These are phyloP conservation scores for Spicauda simplicius DNA, from an alignment of 2,888 invertebrate species.

Conservation along the genomic window DNA sequence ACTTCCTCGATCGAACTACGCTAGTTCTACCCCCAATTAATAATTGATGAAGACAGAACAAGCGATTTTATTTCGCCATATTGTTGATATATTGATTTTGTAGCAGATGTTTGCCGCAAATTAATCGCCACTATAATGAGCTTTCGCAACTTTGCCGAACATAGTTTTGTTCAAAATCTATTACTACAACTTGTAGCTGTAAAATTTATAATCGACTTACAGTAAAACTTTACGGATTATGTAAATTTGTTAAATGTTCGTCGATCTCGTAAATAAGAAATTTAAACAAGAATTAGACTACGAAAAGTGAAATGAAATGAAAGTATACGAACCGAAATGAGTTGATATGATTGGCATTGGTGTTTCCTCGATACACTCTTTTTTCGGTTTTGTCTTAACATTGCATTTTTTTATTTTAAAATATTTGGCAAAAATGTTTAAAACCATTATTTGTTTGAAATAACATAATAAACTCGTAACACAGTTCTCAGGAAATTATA, in stretches of 20 bases:
- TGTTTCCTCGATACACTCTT: too few species aligned
- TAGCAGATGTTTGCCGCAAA: slow-evolving; percentile 16
- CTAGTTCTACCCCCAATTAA: too few species aligned
- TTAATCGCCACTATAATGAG: slow-evolving; percentile 27
- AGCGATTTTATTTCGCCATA: background rate
- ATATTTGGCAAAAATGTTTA: too few species aligned
- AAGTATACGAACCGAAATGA: too few species aligned
- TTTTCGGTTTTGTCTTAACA: too few species aligned
- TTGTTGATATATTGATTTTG: slow-evolving; percentile 12
- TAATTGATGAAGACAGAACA: background rate
- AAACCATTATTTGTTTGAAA: too few species aligned
- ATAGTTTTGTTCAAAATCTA: background rate
- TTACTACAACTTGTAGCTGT: background rate
- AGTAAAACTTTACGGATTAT: background rate
- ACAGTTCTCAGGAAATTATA: too few species aligned
- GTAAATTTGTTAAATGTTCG: background rate
- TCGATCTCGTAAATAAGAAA: background rate
- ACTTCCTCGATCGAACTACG: too few species aligned
- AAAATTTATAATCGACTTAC: background rate
- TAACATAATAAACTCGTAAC: too few species aligned
- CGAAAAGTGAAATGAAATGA: too few species aligned
- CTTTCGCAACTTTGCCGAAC: slow-evolving; percentile 14
- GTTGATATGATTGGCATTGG: too few species aligned
- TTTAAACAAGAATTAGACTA: background rate
- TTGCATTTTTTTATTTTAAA: too few species aligned